A percentile compares a stretch with the other conserved stretches of the same genome.
These are phyloP conservation scores for Takifugu ocellatus DNA, from an alignment of 2,797 vertebrate genomes.

Conservation along the genomic window DNA sequence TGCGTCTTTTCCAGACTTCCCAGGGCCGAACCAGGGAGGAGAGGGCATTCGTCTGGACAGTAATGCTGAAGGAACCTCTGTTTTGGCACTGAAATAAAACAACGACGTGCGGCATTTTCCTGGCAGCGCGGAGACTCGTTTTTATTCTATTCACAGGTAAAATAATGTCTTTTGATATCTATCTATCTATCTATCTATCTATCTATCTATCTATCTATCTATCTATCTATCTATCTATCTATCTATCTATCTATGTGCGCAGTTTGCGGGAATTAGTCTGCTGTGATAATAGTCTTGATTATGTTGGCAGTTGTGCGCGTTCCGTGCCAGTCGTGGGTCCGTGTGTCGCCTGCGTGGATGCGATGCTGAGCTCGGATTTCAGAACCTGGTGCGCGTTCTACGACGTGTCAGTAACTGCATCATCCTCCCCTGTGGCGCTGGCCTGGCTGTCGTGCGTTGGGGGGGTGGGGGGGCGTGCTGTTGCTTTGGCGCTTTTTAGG, in stretches of 20 bases:
- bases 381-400: conserved; percentile 36
- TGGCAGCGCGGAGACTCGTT: conserved; percentile 49
- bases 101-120: conserved; percentile 60
- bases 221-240: too few relatives aligned
- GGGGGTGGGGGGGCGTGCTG: too few relatives aligned
- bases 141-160: conserved; percentile 77
- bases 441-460: conserved; percentile 1
- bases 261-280: too few relatives aligned
- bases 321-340: conserved; percentile 1
- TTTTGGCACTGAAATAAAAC: conserved; percentile 56
- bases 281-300: too few relatives aligned
- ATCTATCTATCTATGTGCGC: too few relatives aligned
- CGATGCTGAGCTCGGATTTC: conserved; percentile 32
- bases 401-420: conserved; percentile 54
- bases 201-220: too few relatives aligned
- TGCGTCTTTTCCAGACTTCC: conserved; percentile 67
- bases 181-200: too few relatives aligned
- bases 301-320: neutral
- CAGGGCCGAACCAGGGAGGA: conserved; percentile 34
- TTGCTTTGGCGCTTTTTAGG: neutral
- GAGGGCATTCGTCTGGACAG: conserved; percentile 43
- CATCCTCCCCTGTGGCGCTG: conserved; percentile 32
- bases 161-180: conserved; percentile 20
- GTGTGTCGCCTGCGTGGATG: conserved; percentile 22
- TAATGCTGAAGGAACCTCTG: conserved; percentile 54